Conservation (phyloP, 1,140 invertebrate genomes). For the Centruroides vittatus region DNA sequence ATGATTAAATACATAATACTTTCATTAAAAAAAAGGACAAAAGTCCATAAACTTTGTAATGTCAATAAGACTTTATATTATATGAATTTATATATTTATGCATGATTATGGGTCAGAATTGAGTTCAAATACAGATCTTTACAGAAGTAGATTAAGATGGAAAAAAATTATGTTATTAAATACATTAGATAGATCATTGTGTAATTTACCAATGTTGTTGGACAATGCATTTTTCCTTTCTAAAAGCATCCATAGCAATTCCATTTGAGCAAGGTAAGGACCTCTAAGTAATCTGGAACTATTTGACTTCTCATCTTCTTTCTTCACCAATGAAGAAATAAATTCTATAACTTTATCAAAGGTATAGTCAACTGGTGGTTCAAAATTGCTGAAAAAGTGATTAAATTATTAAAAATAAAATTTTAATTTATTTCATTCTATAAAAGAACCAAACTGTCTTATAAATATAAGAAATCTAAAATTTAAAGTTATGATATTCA, state of each 20-base stretch:
- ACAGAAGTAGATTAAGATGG: background rate
- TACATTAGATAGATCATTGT: background rate
- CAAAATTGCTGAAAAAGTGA: background rate
- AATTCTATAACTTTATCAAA: conserved; percentile 23
- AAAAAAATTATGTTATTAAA: background rate
- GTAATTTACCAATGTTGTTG: conserved; percentile 4
- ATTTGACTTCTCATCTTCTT: conserved; percentile 13
- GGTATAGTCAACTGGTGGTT: conserved; percentile 21
- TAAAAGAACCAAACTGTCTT: too few relatives aligned
- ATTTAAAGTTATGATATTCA: too few relatives aligned
- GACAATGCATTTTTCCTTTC: conserved; percentile 1
- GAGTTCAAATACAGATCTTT: background rate
- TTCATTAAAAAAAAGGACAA: too few relatives aligned
- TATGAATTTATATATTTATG: too few relatives aligned
- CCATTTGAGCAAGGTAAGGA: conserved; percentile 64
- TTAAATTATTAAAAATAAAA: background rate
- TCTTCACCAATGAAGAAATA: conserved; percentile 21
- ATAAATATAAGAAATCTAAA: too few relatives aligned
- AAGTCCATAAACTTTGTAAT: too few relatives aligned
- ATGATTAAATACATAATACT: too few relatives aligned
- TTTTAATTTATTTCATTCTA: too few relatives aligned
- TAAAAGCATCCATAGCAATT: conserved; percentile 34
- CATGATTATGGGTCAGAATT: too few relatives aligned
- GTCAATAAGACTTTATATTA: too few relatives aligned
- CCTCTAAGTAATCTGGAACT: conserved; percentile 42